These are phyloP conservation scores for Protaetia brevitarsis DNA, from an alignment of 1,140 invertebrate species.

Conservation along the genomic window DNA sequence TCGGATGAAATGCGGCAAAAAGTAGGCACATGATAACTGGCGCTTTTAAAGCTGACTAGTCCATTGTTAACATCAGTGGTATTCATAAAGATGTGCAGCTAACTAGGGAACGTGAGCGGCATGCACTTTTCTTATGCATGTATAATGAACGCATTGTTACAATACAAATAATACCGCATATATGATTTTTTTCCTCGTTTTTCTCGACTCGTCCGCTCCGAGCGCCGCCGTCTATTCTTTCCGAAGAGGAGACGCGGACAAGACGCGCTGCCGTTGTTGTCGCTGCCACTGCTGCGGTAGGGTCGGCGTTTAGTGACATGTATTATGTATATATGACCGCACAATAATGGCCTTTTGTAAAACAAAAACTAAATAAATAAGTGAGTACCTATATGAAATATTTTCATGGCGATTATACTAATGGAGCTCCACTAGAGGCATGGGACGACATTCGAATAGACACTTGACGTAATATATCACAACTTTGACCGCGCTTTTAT, in stretches of 20 bases:
- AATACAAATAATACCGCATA: conserved; percentile 39
- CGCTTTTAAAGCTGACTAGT: conserved; percentile 36
- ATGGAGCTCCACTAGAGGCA: neutral
- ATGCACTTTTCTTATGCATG: conserved; percentile 37
- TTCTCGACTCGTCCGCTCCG: neutral
- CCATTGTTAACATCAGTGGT: conserved; percentile 40
- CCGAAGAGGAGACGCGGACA: neutral
- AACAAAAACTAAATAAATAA: conserved; percentile 14
- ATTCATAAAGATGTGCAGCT: conserved; percentile 42
- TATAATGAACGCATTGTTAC: conserved; percentile 41
- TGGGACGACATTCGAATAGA: conserved; percentile 3
- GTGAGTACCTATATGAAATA: conserved; percentile 8
- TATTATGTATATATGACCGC: conserved; percentile 17
- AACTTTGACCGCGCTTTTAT: no score
- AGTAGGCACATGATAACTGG: conserved; percentile 27
- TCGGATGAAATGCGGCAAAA: conserved; percentile 32
- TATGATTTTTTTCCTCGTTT: conserved; percentile 9
- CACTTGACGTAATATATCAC: conserved; percentile 1
- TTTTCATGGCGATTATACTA: conserved; percentile 10
- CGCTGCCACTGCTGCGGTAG: no score
- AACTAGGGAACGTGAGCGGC: conserved; percentile 41
- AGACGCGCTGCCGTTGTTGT: no score
- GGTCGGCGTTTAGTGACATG: conserved; percentile 8
- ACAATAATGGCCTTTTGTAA: conserved; percentile 15
- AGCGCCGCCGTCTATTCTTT: neutral